Conservation (phyloP, 1,140 invertebrate genomes). For the Tetramorium simillimum region DNA sequence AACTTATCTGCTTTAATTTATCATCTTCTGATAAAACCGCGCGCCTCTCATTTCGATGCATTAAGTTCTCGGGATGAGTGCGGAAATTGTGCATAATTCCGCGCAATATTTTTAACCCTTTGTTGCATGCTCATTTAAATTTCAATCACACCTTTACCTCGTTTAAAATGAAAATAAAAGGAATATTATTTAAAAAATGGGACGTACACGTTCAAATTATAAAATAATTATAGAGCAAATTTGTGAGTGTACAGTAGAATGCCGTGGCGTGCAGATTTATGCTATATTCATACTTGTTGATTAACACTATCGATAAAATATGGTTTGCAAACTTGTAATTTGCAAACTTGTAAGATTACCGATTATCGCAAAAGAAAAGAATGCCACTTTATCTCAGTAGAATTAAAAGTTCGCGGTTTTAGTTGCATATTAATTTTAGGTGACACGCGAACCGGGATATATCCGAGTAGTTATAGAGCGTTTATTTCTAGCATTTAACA, state of each 20-base stretch:
- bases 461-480: conserved; percentile 13
- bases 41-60: conserved; percentile 48
- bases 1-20: conserved; percentile 55
- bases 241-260: not conserved
- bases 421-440: conserved; percentile 22
- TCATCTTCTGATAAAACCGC: conserved; percentile 50
- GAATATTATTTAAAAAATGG: not conserved
- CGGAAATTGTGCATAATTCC: conserved; percentile 39
- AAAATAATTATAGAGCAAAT: not conserved
- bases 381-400: not conserved
- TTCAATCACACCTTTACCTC: not conserved
- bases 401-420: conserved; percentile 23
- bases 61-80: conserved; percentile 45
- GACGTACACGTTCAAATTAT: not conserved
- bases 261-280: not conserved
- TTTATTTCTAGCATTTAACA: conserved; percentile 57
- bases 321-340: not conserved
- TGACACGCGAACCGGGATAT: not conserved
- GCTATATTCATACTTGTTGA: not conserved
- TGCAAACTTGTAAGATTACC: not conserved
- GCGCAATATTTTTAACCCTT: conserved; percentile 30
- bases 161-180: not conserved
- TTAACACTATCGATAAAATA: not conserved
- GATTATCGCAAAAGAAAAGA: not conserved
- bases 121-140: not conserved